Conservation (phyloP, 2,797 vertebrate genomes). For the Stomatorhinus walkeri region DNA sequence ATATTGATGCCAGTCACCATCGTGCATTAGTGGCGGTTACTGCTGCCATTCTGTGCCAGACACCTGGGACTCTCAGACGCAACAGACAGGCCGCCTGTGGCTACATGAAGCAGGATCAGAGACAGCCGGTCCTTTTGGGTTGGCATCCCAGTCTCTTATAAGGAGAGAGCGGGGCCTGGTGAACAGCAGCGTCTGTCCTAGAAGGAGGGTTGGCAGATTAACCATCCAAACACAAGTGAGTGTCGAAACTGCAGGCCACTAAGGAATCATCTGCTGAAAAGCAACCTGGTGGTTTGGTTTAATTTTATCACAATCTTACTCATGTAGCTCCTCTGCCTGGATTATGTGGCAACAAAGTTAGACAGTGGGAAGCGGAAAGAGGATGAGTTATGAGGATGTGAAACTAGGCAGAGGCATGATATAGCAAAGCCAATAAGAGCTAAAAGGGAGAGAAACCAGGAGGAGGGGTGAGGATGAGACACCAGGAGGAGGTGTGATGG, state of each 20-base stretch:
- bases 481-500: not conserved
- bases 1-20: conserved; percentile 1
- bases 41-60: not conserved
- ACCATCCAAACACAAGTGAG: not conserved
- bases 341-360: not conserved
- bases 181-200: not conserved
- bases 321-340: not conserved
- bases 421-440: too few species aligned
- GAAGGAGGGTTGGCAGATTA: not conserved
- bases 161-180: not conserved
- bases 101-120: not conserved
- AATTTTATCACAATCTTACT: not conserved
- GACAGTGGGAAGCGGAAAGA: not conserved
- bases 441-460: not conserved
- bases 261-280: not conserved
- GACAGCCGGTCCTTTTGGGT: not conserved
- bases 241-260: not conserved
- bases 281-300: not conserved
- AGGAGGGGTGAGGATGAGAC: not conserved
- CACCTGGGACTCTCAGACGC: not conserved
- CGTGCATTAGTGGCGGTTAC: not conserved
- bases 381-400: not conserved
- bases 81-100: not conserved
- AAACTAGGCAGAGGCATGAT: not conserved
- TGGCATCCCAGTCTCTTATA: not conserved